Conservation (phyloP, 2,797 vertebrate species). For the Heteromormyrus szaboi region DNA sequence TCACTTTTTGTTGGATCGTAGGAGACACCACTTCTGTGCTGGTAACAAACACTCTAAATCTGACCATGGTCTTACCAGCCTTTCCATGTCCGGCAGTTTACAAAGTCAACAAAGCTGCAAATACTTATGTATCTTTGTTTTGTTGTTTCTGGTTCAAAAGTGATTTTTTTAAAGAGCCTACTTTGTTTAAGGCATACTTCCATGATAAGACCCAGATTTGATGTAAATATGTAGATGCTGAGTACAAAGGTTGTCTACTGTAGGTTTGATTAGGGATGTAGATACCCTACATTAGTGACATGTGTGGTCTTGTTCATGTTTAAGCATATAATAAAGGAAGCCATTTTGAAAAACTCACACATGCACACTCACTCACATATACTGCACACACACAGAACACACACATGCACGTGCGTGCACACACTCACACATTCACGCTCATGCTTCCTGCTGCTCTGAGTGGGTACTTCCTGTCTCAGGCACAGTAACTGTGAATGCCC, state of each 20-base stretch:
- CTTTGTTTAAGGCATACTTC: not conserved
- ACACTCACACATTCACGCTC: not conserved
- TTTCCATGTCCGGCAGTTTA: not conserved
- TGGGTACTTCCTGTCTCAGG: not conserved
- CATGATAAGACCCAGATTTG: not conserved
- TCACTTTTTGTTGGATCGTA: not conserved
- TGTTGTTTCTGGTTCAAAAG: not conserved
- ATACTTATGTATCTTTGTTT: not conserved
- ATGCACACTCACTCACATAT: not conserved
- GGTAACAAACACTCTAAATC: not conserved
- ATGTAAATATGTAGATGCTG: not conserved
- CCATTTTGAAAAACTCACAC: not conserved
- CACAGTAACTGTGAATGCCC: not conserved
- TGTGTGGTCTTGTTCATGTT: not conserved
- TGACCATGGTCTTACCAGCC: not conserved
- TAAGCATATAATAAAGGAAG: not conserved
- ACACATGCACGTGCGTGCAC: not conserved
- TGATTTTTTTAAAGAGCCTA: not conserved
- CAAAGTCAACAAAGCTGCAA: not conserved
- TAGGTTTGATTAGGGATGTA: not conserved
- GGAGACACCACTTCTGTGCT: not conserved
- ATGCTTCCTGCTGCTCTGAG: constrained; percentile 12
- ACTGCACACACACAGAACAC: not conserved
- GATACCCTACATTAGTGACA: too few relatives aligned
- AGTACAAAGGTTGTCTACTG: not conserved